phyloP scores from a whole-genome alignment of 2,113 vertebrate species.

The Poeciliopsis prolifica region DNA sequence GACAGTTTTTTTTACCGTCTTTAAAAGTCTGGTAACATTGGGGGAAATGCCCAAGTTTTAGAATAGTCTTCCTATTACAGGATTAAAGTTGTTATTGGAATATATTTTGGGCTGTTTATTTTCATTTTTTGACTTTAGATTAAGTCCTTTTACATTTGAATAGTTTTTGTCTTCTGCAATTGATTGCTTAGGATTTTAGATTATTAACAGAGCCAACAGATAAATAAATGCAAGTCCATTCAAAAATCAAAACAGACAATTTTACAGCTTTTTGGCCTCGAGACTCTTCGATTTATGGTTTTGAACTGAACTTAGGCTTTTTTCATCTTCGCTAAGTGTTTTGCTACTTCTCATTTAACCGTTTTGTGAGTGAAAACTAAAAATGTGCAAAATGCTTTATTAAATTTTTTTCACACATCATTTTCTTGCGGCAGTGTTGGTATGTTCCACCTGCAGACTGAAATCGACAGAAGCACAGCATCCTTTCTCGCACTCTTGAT shows the following conservation, averaged over 20 bases:
- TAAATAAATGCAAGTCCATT: background rate
- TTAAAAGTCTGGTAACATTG: background rate
- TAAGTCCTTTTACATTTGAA: background rate
- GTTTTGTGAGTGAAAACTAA: too few species aligned
- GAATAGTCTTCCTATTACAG: background rate
- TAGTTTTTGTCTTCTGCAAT: background rate
- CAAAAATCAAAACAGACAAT: background rate
- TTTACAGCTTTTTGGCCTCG: background rate
- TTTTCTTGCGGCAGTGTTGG: background rate
- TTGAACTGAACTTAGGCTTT: background rate
- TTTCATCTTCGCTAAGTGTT: background rate
- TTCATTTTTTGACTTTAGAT: background rate
- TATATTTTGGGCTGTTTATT: too few species aligned
- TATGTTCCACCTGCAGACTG: background rate
- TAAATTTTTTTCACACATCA: background rate
- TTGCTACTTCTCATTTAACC: too few species aligned
- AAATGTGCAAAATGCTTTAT: too few species aligned
- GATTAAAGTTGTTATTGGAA: background rate
- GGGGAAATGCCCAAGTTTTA: background rate
- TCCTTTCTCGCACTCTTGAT: conserved; percentile 8
- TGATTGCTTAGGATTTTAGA: background rate
- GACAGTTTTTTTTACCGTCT: background rate
- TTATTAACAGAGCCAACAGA: background rate
- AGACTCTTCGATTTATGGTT: background rate
- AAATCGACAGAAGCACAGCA: background rate